phyloP scores from a whole-genome alignment of 2,888 invertebrate species.

The Meiosimyza decipiens region DNA sequence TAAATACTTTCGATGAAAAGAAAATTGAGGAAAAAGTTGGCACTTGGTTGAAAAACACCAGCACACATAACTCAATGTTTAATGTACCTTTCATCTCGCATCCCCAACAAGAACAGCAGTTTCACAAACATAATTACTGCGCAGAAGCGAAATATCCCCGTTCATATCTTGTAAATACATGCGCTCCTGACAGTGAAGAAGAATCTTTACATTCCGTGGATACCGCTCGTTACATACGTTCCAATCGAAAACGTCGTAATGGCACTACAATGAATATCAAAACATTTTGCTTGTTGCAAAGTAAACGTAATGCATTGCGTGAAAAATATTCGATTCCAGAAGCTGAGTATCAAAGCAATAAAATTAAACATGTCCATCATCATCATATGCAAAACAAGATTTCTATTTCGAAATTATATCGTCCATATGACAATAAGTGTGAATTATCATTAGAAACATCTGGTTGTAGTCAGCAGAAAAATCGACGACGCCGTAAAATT shows the following conservation, averaged over 20 bases:
- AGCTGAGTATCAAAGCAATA: conserved; percentile 22
- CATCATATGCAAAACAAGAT: too few species aligned
- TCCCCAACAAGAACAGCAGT: too few species aligned
- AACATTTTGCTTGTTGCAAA: conserved; percentile 54
- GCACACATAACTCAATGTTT: conserved; percentile 13
- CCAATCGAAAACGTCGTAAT: conserved; percentile 49
- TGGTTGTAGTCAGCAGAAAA: too few species aligned
- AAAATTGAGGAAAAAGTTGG: conserved; percentile 59
- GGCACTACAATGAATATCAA: conserved; percentile 56
- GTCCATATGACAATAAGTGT: too few species aligned
- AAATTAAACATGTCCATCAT: too few species aligned
- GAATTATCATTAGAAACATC: too few species aligned
- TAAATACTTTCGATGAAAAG: conserved; percentile 58
- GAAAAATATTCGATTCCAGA: conserved; percentile 52
- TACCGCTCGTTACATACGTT: conserved; percentile 59
- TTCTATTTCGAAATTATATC: too few species aligned
- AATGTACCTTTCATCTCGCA: too few species aligned
- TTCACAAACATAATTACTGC: too few species aligned
- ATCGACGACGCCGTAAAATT: neutral
- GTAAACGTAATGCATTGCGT: conserved; percentile 52
- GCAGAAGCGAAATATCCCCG: too few species aligned
- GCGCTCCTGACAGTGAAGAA: conserved; percentile 25
- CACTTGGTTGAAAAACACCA: conserved; percentile 57
- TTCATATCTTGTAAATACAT: neutral
- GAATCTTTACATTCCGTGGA: conserved; percentile 60